phyloP scores from a whole-genome alignment of 1,140 invertebrate genomes.

The Neoseiulus cucumeris region DNA sequence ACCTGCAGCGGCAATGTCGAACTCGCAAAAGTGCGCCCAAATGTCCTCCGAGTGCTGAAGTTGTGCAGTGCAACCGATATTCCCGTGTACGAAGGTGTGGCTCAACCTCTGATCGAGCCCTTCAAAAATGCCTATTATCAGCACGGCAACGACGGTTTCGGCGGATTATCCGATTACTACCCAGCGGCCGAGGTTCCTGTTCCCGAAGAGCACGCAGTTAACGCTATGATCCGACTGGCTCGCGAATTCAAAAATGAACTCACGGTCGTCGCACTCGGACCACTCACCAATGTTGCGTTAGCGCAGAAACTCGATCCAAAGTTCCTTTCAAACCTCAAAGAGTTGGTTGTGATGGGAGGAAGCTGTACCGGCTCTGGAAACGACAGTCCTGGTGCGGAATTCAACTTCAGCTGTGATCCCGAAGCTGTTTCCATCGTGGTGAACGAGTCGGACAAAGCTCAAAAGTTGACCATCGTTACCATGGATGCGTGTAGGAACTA shows the following conservation, averaged over 20 bases:
- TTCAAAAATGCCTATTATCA: slow-evolving; percentile 13
- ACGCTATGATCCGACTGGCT: slow-evolving; percentile 13
- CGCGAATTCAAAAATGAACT: slow-evolving; percentile 21
- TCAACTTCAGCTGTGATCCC: slow-evolving; percentile 43
- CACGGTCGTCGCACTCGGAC: slow-evolving; percentile 35
- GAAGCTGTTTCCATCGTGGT: slow-evolving; percentile 44
- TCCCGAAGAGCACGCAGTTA: background rate
- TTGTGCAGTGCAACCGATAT: slow-evolving; percentile 32
- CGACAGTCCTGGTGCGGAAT: slow-evolving; percentile 34
- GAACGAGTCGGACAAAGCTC: slow-evolving; percentile 20
- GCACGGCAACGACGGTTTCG: slow-evolving; percentile 25
- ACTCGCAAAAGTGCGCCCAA: slow-evolving; percentile 37
- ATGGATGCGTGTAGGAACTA: background rate
- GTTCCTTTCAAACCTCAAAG: slow-evolving; percentile 32
- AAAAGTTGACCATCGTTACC: background rate
- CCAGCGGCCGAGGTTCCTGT: slow-evolving; percentile 12
- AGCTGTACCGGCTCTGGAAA: slow-evolving; percentile 35
- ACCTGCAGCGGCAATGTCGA: slow-evolving; percentile 40
- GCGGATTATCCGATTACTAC: slow-evolving; percentile 19
- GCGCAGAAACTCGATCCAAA: slow-evolving; percentile 35
- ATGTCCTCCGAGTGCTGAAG: slow-evolving; percentile 37
- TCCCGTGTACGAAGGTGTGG: slow-evolving; percentile 24
- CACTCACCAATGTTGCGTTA: slow-evolving; percentile 40
- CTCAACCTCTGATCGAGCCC: slow-evolving; percentile 18
- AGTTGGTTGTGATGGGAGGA: slow-evolving; percentile 39